Base-by-base conservation (phyloP, 2,113 vertebrate genomes). In the Vulpes vulpes region DNA sequence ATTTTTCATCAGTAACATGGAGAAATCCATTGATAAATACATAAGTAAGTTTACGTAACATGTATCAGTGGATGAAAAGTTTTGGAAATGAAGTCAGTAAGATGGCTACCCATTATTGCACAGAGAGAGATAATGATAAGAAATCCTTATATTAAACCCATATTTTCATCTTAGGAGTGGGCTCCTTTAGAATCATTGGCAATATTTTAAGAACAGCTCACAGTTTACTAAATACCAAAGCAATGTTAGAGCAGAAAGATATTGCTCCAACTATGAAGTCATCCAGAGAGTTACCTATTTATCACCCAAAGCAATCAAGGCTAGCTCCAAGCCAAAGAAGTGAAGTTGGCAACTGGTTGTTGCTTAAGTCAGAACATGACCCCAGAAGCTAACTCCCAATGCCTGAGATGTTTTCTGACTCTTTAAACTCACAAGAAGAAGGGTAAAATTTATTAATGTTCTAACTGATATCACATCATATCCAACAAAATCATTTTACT, bases 191-290 rank as follows among this genome's bases (percentile, higher is more conserved):
- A 91, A 76, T 95, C 32, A 89, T 2, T 83, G 83, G 74, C 55
- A 86, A 55, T 82, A 85, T 80, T 91, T 96, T 93, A 86, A 94
- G 83, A 96, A 73, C 17, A 73, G 78, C 60, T 69, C 27, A 88
- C 35, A 85, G 60, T 78, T 96, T 91, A 86, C 65, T 71, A 91
- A 85, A 94, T 91, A 95, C 22, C 89, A 93, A 55, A 91, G 78
- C 57, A 85, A 30, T 89, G 53, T 95, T 65, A 80, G 57, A 93
- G 65, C 38, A 96, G 60, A 86, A 78, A 73, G 22, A 78, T 35
- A 55, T 0, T 53, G 38, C 49, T 95, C 86, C 60, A 97, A 91
- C 32, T 43, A 73, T 93, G 94, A 97, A 59, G 67, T 96, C 89
- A 97, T 78, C 69, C 55, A 1, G 0, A 57, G 22, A 95, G 65